Evolutionary conservation across 1,140 invertebrate genomes (phyloP), one percentile per base, ranked within the genome.

Genomic region (Conus betulinus): DNA sequence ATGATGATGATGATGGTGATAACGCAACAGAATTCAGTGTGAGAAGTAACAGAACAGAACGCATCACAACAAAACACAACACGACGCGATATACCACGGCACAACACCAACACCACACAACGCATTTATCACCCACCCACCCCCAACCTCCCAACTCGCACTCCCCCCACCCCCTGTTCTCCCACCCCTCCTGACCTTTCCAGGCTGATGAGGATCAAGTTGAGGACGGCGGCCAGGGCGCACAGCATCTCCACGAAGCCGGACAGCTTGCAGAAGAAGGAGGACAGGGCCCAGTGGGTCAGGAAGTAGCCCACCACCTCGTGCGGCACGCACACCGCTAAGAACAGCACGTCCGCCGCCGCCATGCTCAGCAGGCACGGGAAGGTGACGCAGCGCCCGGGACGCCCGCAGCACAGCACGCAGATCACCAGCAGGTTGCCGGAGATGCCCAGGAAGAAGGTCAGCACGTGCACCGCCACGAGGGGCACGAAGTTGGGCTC

Each of bases 291-390:
- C 27, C 96, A 95, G 39, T 96, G 95, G 5, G 97, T 97, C 87
- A 98, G 96, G 92, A 98, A 98, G 97, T 98, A 98, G 0, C 97
- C 98, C 89, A 97, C 97, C 0, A 98, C 97, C 7, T 98, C 97
- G 94, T 99, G 97, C 0, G 98, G 98, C 82, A 98, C 96, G 94
- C 98, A 39, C 86, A 98, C 97, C 15, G 98, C 92, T 84, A 99
- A 97, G 87, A 99, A 98, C 92, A 99, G 96, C 84, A 99, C 97
- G 94, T 99, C 98, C 0, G 98, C 98, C 1, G 98, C 95, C 0
- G 98, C 98, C 90, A 99, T 95, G 94, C 98, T 99, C 17, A 98
- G 97, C 91, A 99, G 98, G 94, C 98, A 98, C 93, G 98, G 98
- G 94, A 98, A 98, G 0, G 98, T 99, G 8, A 98, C 97, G 94